Evolutionary conservation across 2,797 vertebrate species (phyloP), one percentile per base, ranked within the genome.

Genomic region (Gallinago solitaria): DNA sequence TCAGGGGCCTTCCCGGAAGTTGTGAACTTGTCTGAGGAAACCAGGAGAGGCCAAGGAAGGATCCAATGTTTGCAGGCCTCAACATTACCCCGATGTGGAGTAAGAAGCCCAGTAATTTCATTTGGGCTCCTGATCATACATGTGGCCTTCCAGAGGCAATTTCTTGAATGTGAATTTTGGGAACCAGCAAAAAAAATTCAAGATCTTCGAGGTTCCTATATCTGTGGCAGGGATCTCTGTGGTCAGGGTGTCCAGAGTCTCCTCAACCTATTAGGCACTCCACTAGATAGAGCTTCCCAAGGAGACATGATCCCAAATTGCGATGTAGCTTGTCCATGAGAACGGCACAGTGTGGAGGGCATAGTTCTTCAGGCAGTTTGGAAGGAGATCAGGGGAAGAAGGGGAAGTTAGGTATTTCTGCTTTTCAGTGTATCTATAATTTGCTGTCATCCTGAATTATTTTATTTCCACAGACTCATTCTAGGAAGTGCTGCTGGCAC

Each of bases 81-180:
- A 43, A 3, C 6, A 1, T 32, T 15, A 43, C 5, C 5, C 27
- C 19, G 6, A 0, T 1, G 37, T 37, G 54, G 12, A 51, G 19
- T 47, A 65, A n/a, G 21, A 83, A 89, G 41, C n/a, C 43, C n/a
- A 11, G 7, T 0, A 0, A 0, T 76, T 53, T 67, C 6, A 1
- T 25, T 41, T 1, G 8, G 27, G 18, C 9, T 73, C 8, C 37
- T 54, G 25, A 24, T 54, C 60, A 11, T 24, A 6, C 17, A 5
- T 1, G 4, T 33, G 45, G 39, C 17, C 6, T 71, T 57, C 32
- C 25, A 79, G 61, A 65, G n/a, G 33, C 41, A 56, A 7, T 35
- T 25, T 5, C 33, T n/a, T 7, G 6, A 51, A 47, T 16, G 37
- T 16, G 39, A 51, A 24, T 68, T 95, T 57, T 32, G 32, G 53